phyloP scores from a whole-genome alignment of 1,140 invertebrate genomes.

The Cryptotermes secundus region DNA sequence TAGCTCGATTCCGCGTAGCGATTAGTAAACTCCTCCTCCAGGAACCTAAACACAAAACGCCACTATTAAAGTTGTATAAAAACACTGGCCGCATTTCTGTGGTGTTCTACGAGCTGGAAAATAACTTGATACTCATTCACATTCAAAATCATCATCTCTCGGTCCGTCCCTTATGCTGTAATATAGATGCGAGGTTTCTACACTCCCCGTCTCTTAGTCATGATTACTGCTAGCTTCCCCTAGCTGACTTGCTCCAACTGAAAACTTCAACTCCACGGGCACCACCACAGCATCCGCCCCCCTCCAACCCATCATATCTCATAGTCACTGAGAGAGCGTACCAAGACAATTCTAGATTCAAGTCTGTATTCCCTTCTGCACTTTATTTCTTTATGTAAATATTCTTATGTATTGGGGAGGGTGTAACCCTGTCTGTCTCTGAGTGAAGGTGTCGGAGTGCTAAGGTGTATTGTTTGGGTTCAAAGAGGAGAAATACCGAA shows the following conservation, averaged over 20 bases:
- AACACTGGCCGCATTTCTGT: background rate
- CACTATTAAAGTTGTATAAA: background rate
- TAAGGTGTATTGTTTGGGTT: too few relatives aligned
- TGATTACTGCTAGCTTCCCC: background rate
- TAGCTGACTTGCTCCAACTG: background rate
- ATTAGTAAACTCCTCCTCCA: too few relatives aligned
- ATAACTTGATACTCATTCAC: background rate
- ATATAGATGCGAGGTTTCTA: background rate
- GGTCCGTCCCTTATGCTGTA: background rate
- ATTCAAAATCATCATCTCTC: background rate
- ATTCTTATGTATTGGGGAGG: too few relatives aligned
- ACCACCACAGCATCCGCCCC: background rate
- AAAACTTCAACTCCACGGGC: background rate
- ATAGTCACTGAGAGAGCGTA: background rate
- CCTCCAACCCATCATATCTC: background rate
- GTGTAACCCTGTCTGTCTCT: too few relatives aligned
- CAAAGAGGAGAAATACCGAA: too few relatives aligned
- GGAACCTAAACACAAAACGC: background rate
- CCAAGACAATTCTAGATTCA: background rate
- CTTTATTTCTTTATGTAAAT: too few relatives aligned
- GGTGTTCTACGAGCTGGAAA: conserved; percentile 7
- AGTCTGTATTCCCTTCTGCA: too few relatives aligned
- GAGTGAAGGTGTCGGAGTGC: too few relatives aligned
- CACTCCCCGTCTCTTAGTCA: background rate
- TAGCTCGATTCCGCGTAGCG: too few relatives aligned